Base-by-base conservation (phyloP, 2,888 invertebrate species). In the Ischnura elegans region DNA sequence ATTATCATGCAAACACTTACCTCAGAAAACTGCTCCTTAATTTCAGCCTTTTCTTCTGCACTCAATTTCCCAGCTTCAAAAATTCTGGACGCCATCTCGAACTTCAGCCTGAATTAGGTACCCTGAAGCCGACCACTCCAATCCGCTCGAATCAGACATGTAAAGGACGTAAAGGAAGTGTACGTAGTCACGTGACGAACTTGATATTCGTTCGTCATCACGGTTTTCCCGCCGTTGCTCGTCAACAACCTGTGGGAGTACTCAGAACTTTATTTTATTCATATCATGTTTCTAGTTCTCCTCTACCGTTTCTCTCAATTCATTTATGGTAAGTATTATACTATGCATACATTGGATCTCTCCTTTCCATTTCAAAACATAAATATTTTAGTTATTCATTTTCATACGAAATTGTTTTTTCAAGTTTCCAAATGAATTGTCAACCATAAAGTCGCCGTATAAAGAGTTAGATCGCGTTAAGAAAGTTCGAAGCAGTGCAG, bases 21-120 rank as follows among this genome's bases (percentile, higher is more conserved):
- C 96, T 97, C 97, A 95, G 97, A 96, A 95, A 98, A 98, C 95
- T 98, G 97, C 96, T 98, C 98, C 95, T 97, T 97, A 95, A 98
- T 97, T 96, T 98, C 98, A 94, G 97, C 96, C 95, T 97, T 97
- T 96, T 98, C 98, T 95, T 98, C 98, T 94, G 97, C 96, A 94
- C 97, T 97, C 95, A 97, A 96, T 96, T 96, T 97, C 10, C 90
- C 90, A 45, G 43, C 61, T 43, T 90, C 90, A 43, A 90, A 90
- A 8, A 90, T n/a, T 90, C 90, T 90, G 8, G 90, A 90, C 90
- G 90, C 90, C 90, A 90, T 90, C 90, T 61, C 90, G 55, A 43
- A 90, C 55, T 61, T 90, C 61, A 16, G n/a, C 90, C 90, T 61
- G 61, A 61, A 61, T 61, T 76, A 61, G 61, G 61, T 61, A 76